These are phyloP conservation scores for Alectoris magna DNA, from an alignment of 2,797 vertebrate species.

Conservation along the genomic window DNA sequence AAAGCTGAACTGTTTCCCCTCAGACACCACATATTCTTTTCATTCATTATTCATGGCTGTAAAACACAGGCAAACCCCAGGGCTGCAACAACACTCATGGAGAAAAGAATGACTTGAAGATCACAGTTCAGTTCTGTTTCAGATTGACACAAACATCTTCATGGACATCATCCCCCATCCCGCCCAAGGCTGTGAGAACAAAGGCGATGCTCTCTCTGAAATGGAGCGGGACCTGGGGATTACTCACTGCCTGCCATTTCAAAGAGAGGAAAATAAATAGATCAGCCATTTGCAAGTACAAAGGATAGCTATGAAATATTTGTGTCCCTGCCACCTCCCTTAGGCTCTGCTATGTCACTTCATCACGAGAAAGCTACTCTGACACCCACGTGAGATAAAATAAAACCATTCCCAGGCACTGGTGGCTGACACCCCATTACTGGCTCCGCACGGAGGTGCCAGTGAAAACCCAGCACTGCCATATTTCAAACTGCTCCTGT, in stretches of 20 bases:
- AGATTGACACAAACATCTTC: constrained; percentile 15
- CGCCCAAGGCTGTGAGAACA: constrained; percentile 16
- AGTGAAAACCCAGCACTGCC: constrained; percentile 8
- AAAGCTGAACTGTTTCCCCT: background rate
- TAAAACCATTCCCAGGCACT: constrained; percentile 27
- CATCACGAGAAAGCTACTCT: background rate
- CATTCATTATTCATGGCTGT: constrained; percentile 27
- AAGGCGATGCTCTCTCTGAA: background rate
- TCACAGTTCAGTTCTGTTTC: constrained; percentile 5
- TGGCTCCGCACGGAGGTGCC: background rate
- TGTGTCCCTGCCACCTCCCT: background rate
- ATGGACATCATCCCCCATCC: background rate
- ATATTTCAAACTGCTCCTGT: background rate
- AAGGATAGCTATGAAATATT: constrained; percentile 24
- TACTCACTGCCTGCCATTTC: constrained; percentile 17
- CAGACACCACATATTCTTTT: constrained; percentile 22
- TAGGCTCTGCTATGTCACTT: background rate
- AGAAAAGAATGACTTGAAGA: constrained; percentile 11
- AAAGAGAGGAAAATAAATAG: constrained; percentile 22
- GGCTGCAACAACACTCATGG: background rate
- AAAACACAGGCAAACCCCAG: constrained; percentile 14
- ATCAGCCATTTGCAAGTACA: constrained; percentile 6
- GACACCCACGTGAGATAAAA: constrained; percentile 32
- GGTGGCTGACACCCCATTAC: background rate
- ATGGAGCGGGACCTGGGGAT: background rate